These are phyloP conservation scores for Leptobrachium ailaonicum DNA, from an alignment of 2,113 vertebrate genomes.

Conservation along the genomic window DNA sequence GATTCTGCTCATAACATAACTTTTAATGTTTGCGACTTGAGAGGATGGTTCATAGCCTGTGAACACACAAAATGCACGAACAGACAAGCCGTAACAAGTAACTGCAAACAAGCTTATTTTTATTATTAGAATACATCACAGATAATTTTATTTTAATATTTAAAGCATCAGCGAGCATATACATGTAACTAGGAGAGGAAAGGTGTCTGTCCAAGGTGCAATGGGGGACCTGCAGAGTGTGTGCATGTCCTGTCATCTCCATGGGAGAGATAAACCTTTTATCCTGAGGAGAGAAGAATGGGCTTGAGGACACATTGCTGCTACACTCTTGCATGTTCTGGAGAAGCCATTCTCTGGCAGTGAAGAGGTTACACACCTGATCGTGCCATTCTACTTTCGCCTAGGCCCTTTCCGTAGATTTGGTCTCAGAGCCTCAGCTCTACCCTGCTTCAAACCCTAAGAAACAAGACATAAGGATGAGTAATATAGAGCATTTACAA, in stretches of 20 bases:
- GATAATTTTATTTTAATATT: conserved; percentile 4
- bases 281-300: not conserved
- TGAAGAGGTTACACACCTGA: not conserved
- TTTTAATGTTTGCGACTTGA: too few relatives aligned
- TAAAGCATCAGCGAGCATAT: conserved; percentile 27
- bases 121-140: conserved; percentile 27
- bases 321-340: not conserved
- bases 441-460: conserved; percentile 44
- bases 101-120: conserved; percentile 29
- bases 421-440: conserved; percentile 29
- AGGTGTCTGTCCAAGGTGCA: conserved; percentile 17
- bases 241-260: conserved; percentile 29
- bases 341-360: not conserved
- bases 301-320: not conserved
- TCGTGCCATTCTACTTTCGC: conserved; percentile 21
- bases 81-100: too few relatives aligned
- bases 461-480: not conserved
- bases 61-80: too few relatives aligned
- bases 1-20: too few relatives aligned
- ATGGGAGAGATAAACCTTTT: conserved; percentile 46
- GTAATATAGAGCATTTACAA: not conserved
- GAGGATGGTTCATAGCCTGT: too few relatives aligned
- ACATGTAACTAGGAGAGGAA: conserved; percentile 5
- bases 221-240: conserved; percentile 6
- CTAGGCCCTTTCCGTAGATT: conserved; percentile 41